A percentile compares a stretch with the other conserved stretches of the same genome.
Conservation (phyloP, 2,797 vertebrate species). For the Sparus aurata region DNA sequence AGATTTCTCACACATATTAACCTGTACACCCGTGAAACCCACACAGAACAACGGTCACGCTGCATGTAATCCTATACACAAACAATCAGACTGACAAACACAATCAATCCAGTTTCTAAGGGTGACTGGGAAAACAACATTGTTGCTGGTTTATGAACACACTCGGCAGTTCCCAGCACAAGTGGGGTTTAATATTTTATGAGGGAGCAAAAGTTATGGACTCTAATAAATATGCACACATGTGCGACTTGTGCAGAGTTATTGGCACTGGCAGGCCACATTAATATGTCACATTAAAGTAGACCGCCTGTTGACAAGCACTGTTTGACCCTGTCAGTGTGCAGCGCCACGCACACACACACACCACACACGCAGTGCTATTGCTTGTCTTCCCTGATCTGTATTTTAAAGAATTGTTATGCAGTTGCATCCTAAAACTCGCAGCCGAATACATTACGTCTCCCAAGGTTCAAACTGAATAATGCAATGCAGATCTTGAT, state of each 20-base stretch:
- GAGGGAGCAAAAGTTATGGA: slow-evolving; percentile 81
- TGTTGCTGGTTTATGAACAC: slow-evolving; percentile 71
- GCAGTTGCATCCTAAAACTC: slow-evolving; percentile 27
- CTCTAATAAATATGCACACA: slow-evolving; percentile 84
- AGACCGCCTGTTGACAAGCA: slow-evolving; percentile 83
- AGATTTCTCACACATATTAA: slow-evolving; percentile 24
- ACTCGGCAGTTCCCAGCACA: slow-evolving; percentile 75
- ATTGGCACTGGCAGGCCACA: slow-evolving; percentile 84
- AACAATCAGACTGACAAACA: slow-evolving; percentile 32
- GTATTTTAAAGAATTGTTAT: slow-evolving; percentile 44
- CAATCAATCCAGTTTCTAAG: slow-evolving; percentile 45
- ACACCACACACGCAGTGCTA: slow-evolving; percentile 19
- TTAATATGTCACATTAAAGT: slow-evolving; percentile 87
- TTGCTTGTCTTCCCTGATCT: slow-evolving; percentile 3
- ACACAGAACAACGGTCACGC: neutral
- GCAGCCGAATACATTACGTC: slow-evolving; percentile 38
- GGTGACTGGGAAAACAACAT: slow-evolving; percentile 55
- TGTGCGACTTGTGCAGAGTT: slow-evolving; percentile 83
- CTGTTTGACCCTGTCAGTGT: slow-evolving; percentile 80
- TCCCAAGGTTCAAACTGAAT: slow-evolving; percentile 54
- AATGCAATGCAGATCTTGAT: slow-evolving; percentile 50
- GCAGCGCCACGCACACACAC: slow-evolving; percentile 30
- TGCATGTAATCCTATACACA: slow-evolving; percentile 21
- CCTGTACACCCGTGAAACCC: slow-evolving; percentile 9
- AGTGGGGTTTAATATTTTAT: slow-evolving; percentile 80